Base-by-base conservation (phyloP, 1,140 invertebrate genomes). In the Watersipora subatra region DNA sequence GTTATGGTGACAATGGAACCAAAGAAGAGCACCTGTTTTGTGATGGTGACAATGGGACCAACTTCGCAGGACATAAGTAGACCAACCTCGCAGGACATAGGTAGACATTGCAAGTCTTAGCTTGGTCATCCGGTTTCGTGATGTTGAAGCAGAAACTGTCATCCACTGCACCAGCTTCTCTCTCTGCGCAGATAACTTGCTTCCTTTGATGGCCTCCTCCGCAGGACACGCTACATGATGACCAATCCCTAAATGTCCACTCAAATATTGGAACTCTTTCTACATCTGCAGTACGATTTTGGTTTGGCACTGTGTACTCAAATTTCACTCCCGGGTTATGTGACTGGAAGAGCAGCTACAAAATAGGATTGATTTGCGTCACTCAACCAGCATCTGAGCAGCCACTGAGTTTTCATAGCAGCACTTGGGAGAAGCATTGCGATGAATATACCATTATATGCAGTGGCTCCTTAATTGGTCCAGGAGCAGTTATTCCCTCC, bases 401-500 rank as follows among this genome's bases (percentile, higher is more conserved):
- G n/a, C n/a, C n/a, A n/a, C n/a, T n/a, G n/a, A n/a, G n/a, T n/a
- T n/a, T n/a, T n/a, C n/a, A n/a, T n/a, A n/a, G n/a, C n/a, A n/a
- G n/a, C n/a, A n/a, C n/a, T n/a, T n/a, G n/a, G n/a, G n/a, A n/a
- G n/a, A n/a, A n/a, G n/a, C n/a, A n/a, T n/a, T n/a, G n/a, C n/a
- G n/a, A n/a, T n/a, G n/a, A n/a, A n/a, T n/a, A 85, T 80, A 92
- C 90, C 79, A 90, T 90, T 70, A 93, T 84, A 72, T 87, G 84
- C 64, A 93, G 87, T 57, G 89, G 85, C 80, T 91, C 88, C 71
- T 87, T 86, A 66, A 91, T 85, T 20, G 90, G 90, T 70, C 90
- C 90, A 26, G 86, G 85, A 71, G 91, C 89, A 73, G 85, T 83
- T 20, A 93, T 85, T 73, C 86, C 88, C 73, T 93, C 91, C 80